These are phyloP conservation scores for Pammene fasciana DNA, from an alignment of 2,888 invertebrate species.

Conservation along the genomic window DNA sequence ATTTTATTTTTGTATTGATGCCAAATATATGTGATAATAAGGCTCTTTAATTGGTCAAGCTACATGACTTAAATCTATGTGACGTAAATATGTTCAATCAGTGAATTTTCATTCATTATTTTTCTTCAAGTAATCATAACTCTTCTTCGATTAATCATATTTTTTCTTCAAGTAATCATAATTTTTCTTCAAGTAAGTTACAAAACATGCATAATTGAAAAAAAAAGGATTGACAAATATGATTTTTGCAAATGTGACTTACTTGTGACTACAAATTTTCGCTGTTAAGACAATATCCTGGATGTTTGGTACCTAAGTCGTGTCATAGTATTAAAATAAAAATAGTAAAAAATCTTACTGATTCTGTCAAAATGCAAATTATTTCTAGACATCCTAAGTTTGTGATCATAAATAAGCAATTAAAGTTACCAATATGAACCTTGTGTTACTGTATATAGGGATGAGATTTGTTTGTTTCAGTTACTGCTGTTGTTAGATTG, in stretches of 20 bases:
- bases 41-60: neutral
- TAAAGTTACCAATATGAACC: conserved; percentile 43
- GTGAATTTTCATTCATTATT: too few relatives aligned
- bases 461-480: conserved; percentile 43
- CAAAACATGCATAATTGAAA: neutral
- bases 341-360: neutral
- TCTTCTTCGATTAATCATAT: too few relatives aligned
- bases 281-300: conserved; percentile 28
- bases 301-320: neutral
- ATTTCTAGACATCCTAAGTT: conserved; percentile 35
- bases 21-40: too few relatives aligned
- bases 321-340: neutral
- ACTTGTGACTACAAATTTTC: conserved; percentile 1
- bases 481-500: conserved; percentile 41
- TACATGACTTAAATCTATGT: neutral
- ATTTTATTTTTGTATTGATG: too few relatives aligned
- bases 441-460: conserved; percentile 37
- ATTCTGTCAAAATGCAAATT: conserved; percentile 27
- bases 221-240: neutral
- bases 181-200: neutral
- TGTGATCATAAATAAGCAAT: conserved; percentile 45
- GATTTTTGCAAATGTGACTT: neutral
- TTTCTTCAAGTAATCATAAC: neutral
- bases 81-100: too few relatives aligned
- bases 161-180: neutral